Evolutionary conservation across 2,113 vertebrate genomes (phyloP).

Genomic region (Vicugna pacos): DNA sequence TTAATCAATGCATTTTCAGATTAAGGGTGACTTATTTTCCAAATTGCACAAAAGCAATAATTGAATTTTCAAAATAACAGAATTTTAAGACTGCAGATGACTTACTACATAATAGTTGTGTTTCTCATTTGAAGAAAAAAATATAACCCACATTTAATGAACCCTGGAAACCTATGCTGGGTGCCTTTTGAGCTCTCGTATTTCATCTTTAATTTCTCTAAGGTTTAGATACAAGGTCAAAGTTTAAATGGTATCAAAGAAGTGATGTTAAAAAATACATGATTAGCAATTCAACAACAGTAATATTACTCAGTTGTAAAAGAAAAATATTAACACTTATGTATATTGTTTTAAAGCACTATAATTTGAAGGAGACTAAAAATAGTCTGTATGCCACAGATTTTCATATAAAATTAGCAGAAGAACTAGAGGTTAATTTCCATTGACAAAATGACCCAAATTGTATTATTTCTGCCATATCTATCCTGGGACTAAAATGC

Average conservation of each 20-base stretch:
- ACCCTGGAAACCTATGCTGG: background rate
- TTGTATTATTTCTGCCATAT: constrained; percentile 71
- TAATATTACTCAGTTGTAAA: constrained; percentile 63
- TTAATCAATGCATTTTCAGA: background rate
- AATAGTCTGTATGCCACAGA: constrained; percentile 68
- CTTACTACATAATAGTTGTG: background rate
- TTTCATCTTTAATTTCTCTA: constrained; percentile 62
- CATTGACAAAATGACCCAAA: constrained; percentile 78
- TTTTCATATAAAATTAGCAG: constrained; percentile 71
- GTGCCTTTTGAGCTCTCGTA: background rate
- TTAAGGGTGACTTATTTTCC: constrained; percentile 47
- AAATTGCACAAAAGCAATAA: background rate
- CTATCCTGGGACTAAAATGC: constrained; percentile 74
- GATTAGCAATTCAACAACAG: constrained; percentile 63
- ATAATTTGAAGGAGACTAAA: constrained; percentile 71
- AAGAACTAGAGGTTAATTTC: constrained; percentile 78
- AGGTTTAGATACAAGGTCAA: constrained; percentile 44
- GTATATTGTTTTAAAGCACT: constrained; percentile 68
- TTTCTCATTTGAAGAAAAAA: constrained; percentile 60
- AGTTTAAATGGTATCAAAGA: constrained; percentile 59
- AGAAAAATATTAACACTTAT: constrained; percentile 64
- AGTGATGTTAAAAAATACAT: constrained; percentile 45
- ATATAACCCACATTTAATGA: constrained; percentile 45
- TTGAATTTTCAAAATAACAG: constrained; percentile 38
- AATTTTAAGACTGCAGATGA: constrained; percentile 63